Conservation (phyloP, 2,888 invertebrate species). For the Camponotus fellah region DNA sequence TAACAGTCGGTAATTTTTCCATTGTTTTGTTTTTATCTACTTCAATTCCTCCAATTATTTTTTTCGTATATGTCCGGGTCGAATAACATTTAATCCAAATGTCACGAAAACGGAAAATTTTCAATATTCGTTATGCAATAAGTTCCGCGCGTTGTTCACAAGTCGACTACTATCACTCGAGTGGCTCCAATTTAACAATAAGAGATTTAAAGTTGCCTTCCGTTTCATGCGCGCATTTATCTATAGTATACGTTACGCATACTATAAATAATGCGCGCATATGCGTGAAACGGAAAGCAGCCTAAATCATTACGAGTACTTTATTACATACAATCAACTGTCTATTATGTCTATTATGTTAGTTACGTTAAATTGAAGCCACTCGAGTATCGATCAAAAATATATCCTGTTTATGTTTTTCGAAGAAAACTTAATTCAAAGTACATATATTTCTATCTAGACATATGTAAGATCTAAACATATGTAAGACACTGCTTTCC, state of each 20-base stretch:
- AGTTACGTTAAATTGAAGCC: no score
- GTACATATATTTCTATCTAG: no score
- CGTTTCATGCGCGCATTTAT: no score
- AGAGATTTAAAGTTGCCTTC: no score
- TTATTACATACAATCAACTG: background rate
- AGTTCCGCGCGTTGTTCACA: background rate
- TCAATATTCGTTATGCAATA: constrained; percentile 6
- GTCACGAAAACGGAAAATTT: background rate
- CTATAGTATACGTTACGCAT: no score
- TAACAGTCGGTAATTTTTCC: background rate
- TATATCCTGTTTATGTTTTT: no score
- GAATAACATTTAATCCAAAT: background rate
- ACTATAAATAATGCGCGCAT: no score
- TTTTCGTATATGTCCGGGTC: background rate
- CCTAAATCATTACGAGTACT: no score
- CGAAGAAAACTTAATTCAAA: no score
- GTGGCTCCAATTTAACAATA: background rate
- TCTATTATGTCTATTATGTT: background rate
- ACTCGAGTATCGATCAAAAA: no score
- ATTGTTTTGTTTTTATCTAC: background rate
- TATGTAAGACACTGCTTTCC: background rate
- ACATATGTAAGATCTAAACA: no score
- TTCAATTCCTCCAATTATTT: background rate
- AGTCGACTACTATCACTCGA: background rate
- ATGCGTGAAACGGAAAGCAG: no score